Base-by-base conservation (phyloP, 2,888 invertebrate genomes). In the Therioaphis trifolii region DNA sequence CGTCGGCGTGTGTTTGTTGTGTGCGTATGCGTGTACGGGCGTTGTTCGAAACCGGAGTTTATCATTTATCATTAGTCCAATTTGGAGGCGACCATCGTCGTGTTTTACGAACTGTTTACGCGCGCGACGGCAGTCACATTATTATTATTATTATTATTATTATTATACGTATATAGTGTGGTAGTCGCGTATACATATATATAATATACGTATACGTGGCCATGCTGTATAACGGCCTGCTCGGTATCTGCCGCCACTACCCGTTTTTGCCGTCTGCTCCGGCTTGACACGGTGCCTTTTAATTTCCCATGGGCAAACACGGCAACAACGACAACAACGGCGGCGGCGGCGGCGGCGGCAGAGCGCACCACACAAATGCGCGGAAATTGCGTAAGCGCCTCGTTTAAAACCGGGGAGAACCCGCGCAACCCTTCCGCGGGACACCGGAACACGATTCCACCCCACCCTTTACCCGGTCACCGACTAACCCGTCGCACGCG, bases 231-330 rank as follows among this genome's bases (percentile, higher is more conserved):
- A 43, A 43, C 43, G 43, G 43, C 43, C 43, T n/a, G 5, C 5
- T n/a, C n/a, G 52, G 15, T n/a, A 18, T 27, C 61, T n/a, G 3
- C 27, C 43, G 43, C 4, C n/a, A n/a, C n/a, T 40, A 27, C 24
- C 29, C n/a, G 69, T 79, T 69, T 58, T 79, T n/a, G 71, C 58
- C 69, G 55, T 46, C 79, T 58, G 55, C 58, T 58, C 15, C 61
- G 5, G 21, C 27, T 61, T 46, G 55, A 72, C 80, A 72, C 35
- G 58, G 71, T 49, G 72, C 61, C 71, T 80, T 80, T 80, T 80
- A 80, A 80, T 80, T 80, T 80, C 80, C 80, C 80, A 80, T 72
- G 80, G 80, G 80, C 72, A 72, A 72, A 80, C 72, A 71, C 58
- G 58, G 58, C 55, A 49, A 15, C n/a, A n/a, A n/a, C n/a, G n/a